Evolutionary conservation across 2,797 vertebrate species (phyloP), one percentile per base, ranked within the genome.

Genomic region (Sebastes ruberrimus): DNA sequence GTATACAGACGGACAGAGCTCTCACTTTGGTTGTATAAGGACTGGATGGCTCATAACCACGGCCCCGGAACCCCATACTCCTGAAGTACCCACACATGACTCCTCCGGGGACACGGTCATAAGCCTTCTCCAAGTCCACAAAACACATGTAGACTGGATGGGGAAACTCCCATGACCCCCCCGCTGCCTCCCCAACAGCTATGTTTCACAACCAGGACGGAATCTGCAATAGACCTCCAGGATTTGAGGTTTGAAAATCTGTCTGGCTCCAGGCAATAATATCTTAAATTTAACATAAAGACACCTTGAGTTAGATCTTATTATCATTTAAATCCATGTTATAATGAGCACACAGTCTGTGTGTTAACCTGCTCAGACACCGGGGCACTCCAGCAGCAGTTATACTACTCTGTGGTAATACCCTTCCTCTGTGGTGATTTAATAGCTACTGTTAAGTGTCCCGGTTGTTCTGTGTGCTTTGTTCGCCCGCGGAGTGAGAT

Each of bases 391-490:
- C 72, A 56, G 83, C 74, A 30, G 76, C 65, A 62, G 60, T 64
- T 77, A 49, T 49, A 49, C 52, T 28, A 74, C 64, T 75, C 69
- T 27, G 74, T 33, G 6, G 68, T 86, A 86, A 87, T 80, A 73
- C 61, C 32, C 74, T 71, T 86, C 60, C 70, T 85, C 80, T 82
- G 78, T 23, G 60, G 79, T 73, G 76, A 82, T 70, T 91, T 88
- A 88, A 85, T 67, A 81, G 83, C 59, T 33, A 14, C 71, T 35
- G 83, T 83, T 87, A 86, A 86, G 81, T 87, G 87, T 71, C 59
- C 61, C 10, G 65, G 74, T 59, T 73, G 67, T 42, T 84, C 75
- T 60, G 72, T 73, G 83, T 22, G 74, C 85, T 82, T 86, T 61
- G 76, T 85, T 81, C 55, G 9, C 33, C 83, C 38, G n/a, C 57